These are phyloP conservation scores for Scophthalmus maximus DNA, from an alignment of 2,113 vertebrate genomes.

Conservation along the genomic window DNA sequence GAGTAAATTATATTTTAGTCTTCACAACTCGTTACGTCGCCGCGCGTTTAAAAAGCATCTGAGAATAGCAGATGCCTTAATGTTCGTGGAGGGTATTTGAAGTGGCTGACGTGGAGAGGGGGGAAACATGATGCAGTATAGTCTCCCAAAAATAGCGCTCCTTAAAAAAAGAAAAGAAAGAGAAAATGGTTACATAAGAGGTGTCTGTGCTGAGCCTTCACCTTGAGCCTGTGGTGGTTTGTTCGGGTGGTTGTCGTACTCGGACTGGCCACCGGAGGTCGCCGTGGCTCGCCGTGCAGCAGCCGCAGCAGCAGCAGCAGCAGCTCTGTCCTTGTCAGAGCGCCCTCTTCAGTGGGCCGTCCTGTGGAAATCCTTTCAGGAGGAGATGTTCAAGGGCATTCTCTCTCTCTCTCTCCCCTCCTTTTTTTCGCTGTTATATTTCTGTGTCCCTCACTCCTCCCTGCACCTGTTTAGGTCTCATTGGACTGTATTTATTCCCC, in stretches of 20 bases:
- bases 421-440: conserved; percentile 1
- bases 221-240: conserved; percentile 75
- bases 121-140: conserved; percentile 70
- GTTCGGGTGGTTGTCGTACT: conserved; percentile 15
- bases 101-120: conserved; percentile 40
- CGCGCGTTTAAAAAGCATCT: conserved; percentile 14
- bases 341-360: conserved; percentile 45
- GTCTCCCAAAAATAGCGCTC: conserved; percentile 72
- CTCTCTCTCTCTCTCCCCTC: conserved; percentile 25
- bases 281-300: conserved; percentile 28
- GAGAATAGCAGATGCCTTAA: conserved; percentile 6
- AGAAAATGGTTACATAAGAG: conserved; percentile 76
- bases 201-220: conserved; percentile 77
- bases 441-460: background rate
- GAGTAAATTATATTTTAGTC: conserved; percentile 1
- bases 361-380: conserved; percentile 56
- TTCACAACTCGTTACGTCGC: background rate
- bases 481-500: background rate
- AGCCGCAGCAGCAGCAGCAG: background rate
- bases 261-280: conserved; percentile 76
- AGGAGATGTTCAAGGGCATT: conserved; percentile 68
- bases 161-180: conserved; percentile 35
- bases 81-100: conserved; percentile 37
- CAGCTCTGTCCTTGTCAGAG: too few relatives aligned
- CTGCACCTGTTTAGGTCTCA: background rate